Base-by-base conservation (phyloP, 2,113 vertebrate species). In the Hyperopisus bebe region DNA sequence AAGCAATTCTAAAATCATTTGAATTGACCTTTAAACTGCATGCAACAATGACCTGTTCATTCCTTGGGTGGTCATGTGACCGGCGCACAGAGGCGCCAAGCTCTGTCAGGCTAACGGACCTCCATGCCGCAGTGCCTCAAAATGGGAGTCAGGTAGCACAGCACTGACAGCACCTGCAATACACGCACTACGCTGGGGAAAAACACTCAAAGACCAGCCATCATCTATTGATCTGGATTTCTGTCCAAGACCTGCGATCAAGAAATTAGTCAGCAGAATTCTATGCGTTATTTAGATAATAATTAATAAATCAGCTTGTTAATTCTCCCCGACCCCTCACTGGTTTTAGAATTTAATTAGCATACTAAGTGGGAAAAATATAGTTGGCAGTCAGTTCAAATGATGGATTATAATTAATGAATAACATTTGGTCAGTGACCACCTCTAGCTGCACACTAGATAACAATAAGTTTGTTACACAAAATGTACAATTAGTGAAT, bases 1-100 rank as follows among this genome's bases (percentile, higher is more conserved):
- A 94, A 94, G 39, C 89, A 90, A 91, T 48, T 80, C 94, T 89
- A 89, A 93, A 91, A 93, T 93, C 3, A 90, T 92, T 93, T 93
- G 82, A 91, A 88, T 2, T 89, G 24, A 82, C 91, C 86, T 90
- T 92, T 93, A 90, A 93, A 91, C 90, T 87, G 35, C 5, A 27
- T 84, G 27, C 74, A 70, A 90, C 89, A 90, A 90, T 77, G 35
- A 89, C 55, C 89, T 58, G 46, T 88, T 85, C 86, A 70, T 86
- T 90, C 44, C 62, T 88, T 91, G 90, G 89, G 88, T 17, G 4
- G n/a, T 83, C 90, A 88, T 1, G 39, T 55, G 74, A 55, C 51
- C 2, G 86, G 1, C 2, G 0, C 39, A 62, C 44, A 42, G 13
- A n/a, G 35, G 86, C 83, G 86, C 86, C 74, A 48, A 82, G 44